These are phyloP conservation scores for Tenthredo amoena DNA, from an alignment of 2,888 invertebrate species.

Conservation along the genomic window DNA sequence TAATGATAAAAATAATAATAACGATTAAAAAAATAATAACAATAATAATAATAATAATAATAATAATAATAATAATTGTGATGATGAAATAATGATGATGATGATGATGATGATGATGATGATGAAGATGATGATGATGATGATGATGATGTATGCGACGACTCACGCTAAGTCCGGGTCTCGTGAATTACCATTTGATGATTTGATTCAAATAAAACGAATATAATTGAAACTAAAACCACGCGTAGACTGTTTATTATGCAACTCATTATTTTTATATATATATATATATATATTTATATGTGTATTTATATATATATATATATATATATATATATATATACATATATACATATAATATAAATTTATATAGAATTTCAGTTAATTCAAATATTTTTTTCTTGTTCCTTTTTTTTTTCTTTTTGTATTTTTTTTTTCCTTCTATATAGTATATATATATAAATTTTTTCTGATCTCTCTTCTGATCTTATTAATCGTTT, in stretches of 20 bases:
- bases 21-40: conserved; percentile 52
- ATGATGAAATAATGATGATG: conserved; percentile 54
- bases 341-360: not conserved
- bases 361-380: no score
- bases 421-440: not conserved
- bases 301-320: not conserved
- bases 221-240: conserved; percentile 76
- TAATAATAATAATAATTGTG: conserved; percentile 34
- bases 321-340: not conserved
- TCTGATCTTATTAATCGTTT: not conserved
- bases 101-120: conserved; percentile 58
- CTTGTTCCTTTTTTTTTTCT: not conserved
- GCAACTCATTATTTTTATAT: conserved; percentile 47
- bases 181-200: conserved; percentile 70
- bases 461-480: not conserved
- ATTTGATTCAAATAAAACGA: conserved; percentile 77
- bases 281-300: not conserved
- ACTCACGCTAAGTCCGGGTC: conserved; percentile 45
- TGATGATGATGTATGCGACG: conserved; percentile 55
- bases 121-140: conserved; percentile 58
- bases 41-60: conserved; percentile 44
- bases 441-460: not conserved
- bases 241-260: conserved; percentile 74
- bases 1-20: conserved; percentile 54
- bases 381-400: not conserved